These are phyloP conservation scores for Steatornis caripensis DNA, from an alignment of 2,113 vertebrate species.

Conservation along the genomic window DNA sequence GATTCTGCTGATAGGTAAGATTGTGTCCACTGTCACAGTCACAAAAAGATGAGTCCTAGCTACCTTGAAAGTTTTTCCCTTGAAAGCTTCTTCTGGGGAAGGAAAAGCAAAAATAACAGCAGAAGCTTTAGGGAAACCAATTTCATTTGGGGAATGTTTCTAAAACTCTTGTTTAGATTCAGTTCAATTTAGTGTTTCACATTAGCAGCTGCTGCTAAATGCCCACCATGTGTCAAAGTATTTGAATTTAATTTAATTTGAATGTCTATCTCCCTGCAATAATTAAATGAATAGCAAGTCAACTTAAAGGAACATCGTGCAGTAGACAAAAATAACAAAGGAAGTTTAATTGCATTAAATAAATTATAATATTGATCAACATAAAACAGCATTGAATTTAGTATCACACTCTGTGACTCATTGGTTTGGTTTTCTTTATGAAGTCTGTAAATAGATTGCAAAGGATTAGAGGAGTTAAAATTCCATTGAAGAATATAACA, in stretches of 20 bases:
- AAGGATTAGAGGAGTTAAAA: neutral
- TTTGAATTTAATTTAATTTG: slow-evolving; percentile 39
- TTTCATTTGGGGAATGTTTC: neutral
- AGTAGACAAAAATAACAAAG: slow-evolving; percentile 25
- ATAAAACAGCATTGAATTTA: slow-evolving; percentile 7
- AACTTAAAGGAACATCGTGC: slow-evolving; percentile 1
- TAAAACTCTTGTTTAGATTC: slow-evolving; percentile 36
- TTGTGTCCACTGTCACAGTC: neutral
- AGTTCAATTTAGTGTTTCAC: slow-evolving; percentile 31
- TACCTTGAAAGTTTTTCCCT: neutral
- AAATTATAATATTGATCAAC: slow-evolving; percentile 50
- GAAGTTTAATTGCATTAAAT: slow-evolving; percentile 33
- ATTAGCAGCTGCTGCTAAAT: slow-evolving; percentile 47
- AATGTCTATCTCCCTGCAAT: neutral
- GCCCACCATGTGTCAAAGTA: slow-evolving; percentile 1
- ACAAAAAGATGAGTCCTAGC: neutral
- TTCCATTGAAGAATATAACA: neutral
- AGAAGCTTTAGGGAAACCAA: neutral
- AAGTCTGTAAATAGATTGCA: neutral
- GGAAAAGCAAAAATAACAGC: neutral
- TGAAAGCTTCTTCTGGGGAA: neutral
- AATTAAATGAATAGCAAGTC: slow-evolving; percentile 39
- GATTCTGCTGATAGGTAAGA: neutral
- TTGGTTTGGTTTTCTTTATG: neutral
- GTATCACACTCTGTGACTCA: neutral